Conservation (phyloP, 2,113 vertebrate species). For the Tapirus terrestris region DNA sequence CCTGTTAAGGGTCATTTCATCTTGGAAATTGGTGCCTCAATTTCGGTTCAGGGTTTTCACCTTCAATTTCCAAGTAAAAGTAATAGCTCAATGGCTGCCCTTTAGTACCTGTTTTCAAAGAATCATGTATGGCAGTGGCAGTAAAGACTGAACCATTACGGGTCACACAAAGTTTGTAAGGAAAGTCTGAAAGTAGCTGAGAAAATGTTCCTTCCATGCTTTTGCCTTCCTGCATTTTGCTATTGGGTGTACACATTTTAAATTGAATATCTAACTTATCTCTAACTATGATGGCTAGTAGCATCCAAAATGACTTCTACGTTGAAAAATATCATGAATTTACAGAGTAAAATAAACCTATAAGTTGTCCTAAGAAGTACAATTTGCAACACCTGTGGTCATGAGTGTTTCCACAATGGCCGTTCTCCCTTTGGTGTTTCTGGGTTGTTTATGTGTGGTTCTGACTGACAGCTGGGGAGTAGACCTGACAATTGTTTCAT, state of each 20-base stretch:
- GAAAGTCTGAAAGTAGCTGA: background rate
- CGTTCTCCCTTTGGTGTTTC: background rate
- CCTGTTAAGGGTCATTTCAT: conserved; percentile 49
- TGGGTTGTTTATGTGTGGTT: background rate
- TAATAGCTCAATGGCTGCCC: background rate
- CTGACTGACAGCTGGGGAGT: background rate
- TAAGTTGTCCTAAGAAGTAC: background rate
- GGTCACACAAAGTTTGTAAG: background rate
- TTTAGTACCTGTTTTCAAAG: background rate
- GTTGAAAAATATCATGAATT: background rate
- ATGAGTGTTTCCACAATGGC: background rate
- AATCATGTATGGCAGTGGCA: background rate
- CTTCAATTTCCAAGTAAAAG: conserved; percentile 61
- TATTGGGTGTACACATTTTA: background rate
- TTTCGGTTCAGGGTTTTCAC: conserved; percentile 50
- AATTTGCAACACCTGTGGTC: background rate
- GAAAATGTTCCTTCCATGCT: background rate
- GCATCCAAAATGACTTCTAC: background rate
- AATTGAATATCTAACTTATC: background rate
- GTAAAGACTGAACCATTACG: background rate
- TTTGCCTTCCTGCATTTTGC: background rate
- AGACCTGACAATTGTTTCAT: background rate
- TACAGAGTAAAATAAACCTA: background rate
- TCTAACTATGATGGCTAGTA: background rate
- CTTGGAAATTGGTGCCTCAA: conserved; percentile 21